Evolutionary conservation across 2,113 vertebrate species (phyloP), one percentile per base, ranked within the genome.

Genomic region (Epinephelus moara): DNA sequence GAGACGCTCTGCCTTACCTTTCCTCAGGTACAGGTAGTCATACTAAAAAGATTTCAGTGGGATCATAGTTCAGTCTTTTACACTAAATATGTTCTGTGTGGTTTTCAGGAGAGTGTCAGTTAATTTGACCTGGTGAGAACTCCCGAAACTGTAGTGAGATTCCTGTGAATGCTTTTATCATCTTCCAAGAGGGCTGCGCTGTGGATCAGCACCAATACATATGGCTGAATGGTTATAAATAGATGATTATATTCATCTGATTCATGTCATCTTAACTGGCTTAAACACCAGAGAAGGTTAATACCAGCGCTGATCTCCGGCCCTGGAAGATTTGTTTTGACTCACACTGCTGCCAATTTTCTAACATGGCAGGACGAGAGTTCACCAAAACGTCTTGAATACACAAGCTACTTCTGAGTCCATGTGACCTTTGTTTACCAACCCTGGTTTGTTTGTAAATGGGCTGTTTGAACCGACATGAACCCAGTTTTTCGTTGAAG

Each of bases 391-490:
- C 2, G 1, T 55, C 47, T 56, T 40, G 40, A 52, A 63, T 0
- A 56, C 52, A 84, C 60, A 9, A 42, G 64, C 62, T 60, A 5
- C 64, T 67, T 80, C 70, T 85, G 72, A 77, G 61, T 76, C 68
- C 74, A 64, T 33, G 75, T 67, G 53, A 68, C 70, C 40, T 85
- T 89, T 92, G 85, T 86, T 87, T 86, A 66, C 62, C 56, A 53
- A 30, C 59, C 17, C 64, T 18, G 79, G 73, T 69, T 75, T 87
- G 78, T 90, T 89, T 82, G 78, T 33, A 59, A 92, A 63, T 86
- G 69, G 76, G 27, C 53, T 33, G 52, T 53, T 4, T 84, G 79
- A 81, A 80, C 86, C 71, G 0, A 57, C 23, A 4, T 78, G 73
- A 89, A 86, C 84, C 60, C 77, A 49, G 3, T 74, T 75, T 71